Evolutionary conservation across 2,113 vertebrate genomes (phyloP), one percentile per base, ranked within the genome.

Genomic region (Nettapus auritus): DNA sequence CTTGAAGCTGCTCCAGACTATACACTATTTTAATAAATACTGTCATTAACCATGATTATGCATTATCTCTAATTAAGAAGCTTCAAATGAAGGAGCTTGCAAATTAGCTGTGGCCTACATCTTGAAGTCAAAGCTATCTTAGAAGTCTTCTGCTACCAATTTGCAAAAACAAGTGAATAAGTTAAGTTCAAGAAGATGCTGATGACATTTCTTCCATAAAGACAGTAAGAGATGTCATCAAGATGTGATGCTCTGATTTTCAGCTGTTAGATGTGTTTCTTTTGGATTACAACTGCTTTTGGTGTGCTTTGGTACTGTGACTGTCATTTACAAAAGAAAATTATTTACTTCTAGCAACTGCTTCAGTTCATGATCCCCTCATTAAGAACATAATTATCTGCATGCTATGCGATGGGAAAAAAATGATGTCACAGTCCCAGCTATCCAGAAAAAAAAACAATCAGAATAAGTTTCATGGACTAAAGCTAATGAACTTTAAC

Each of bases 41-140:
- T 92, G 84, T 87, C 81, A 93, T 94, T 95, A 92, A 76, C 69
- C 42, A 64, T 84, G 77, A 93, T 90, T 84, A 92, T 70, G 68
- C 77, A 94, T 89, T 94, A 96, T 95, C 93, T 89, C 78, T 94
- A 92, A 96, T 84, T 74, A 94, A 94, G 83, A 92, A 33, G 19
- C 86, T 81, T 84, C 76, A 93, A 90, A 93, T 95, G 64, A 93
- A 94, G 80, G 10, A 92, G 83, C 74, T 73, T 79, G 76, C 77
- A 82, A 92, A 92, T 95, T 68, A 89, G 83, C 77, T 73, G 59
- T 66, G 64, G 53, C 93, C 91, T 73, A 94, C 74, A 94, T 82
- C 80, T 93, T 55, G 29, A 38, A 82, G 62, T 9, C 84, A 95
- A 79, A 93, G 64, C 31, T 78, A 92, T 82, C 70, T 92, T 71